phyloP scores from a whole-genome alignment of 1,140 invertebrate genomes.

The Tetramorium simillimum region DNA sequence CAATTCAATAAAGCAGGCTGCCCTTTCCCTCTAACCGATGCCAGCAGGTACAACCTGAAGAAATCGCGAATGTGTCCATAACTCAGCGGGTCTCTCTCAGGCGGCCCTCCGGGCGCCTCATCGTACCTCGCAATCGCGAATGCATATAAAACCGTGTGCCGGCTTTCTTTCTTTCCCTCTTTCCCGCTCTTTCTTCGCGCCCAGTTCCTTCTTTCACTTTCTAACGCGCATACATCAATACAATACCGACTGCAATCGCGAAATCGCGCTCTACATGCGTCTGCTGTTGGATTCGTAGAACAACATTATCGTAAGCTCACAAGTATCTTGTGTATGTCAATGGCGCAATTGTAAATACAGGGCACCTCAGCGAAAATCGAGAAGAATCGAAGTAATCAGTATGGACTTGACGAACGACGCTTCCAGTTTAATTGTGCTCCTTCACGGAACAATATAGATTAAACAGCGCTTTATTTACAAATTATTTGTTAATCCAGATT shows the following conservation, averaged over 20 bases:
- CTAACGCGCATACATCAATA: conserved; percentile 28
- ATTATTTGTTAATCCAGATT: conserved; percentile 2
- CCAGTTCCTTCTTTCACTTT: conserved; percentile 29
- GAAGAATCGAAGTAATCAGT: conserved; percentile 39
- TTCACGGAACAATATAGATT: not conserved
- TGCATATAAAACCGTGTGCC: conserved; percentile 51
- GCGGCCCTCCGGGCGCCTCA: conserved; percentile 61
- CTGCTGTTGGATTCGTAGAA: conserved; percentile 78
- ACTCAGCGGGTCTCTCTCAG: conserved; percentile 70
- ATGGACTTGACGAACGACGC: not conserved
- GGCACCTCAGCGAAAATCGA: not conserved
- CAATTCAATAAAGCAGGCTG: conserved; percentile 81
- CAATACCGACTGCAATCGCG: conserved; percentile 47
- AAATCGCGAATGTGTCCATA: conserved; percentile 79
- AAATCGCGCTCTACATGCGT: conserved; percentile 16
- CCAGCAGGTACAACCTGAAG: conserved; percentile 76
- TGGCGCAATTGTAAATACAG: conserved; percentile 42
- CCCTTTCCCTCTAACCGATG: conserved; percentile 73
- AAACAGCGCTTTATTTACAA: not conserved
- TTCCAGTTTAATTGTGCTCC: not conserved
- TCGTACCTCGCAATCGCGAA: conserved; percentile 55
- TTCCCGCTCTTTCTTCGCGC: conserved; percentile 37
- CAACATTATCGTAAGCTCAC: conserved; percentile 75
- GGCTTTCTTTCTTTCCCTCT: conserved; percentile 17
- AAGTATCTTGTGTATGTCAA: not conserved